phyloP scores from a whole-genome alignment of 2,113 vertebrate species.

The Cephalopterus ornatus region DNA sequence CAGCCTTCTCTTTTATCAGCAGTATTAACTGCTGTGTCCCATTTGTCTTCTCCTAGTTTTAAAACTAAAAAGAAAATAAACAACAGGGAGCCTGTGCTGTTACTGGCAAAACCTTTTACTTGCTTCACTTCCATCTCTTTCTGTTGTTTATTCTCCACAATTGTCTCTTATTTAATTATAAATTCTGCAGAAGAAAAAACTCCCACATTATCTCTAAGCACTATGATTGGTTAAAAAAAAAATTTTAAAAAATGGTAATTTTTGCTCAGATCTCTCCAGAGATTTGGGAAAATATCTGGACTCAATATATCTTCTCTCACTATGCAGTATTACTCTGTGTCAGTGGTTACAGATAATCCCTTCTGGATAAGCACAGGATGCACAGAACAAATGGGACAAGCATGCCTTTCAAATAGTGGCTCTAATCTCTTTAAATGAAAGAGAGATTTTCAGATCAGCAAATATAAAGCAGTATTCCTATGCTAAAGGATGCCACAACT shows the following conservation, averaged over 20 bases:
- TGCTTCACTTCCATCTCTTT: not conserved
- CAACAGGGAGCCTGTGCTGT: not conserved
- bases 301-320: not conserved
- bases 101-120: not conserved
- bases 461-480: not conserved
- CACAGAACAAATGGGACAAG: not conserved
- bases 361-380: not conserved
- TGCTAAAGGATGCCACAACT: not conserved
- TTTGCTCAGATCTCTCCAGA: not conserved
- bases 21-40: not conserved
- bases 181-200: not conserved
- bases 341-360: not conserved
- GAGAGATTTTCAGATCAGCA: constrained; percentile 1
- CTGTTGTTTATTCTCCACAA: not conserved
- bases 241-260: not conserved
- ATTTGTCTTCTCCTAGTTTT: not conserved
- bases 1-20: not conserved
- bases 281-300: not conserved
- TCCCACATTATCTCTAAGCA: not conserved
- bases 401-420: not conserved
- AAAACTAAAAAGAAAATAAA: not conserved
- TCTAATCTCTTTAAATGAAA: constrained; percentile 25
- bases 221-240: not conserved
- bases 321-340: not conserved
- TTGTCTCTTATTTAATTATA: not conserved